Base-by-base conservation (phyloP, 2,888 invertebrate genomes). In the Halictus ligatus region DNA sequence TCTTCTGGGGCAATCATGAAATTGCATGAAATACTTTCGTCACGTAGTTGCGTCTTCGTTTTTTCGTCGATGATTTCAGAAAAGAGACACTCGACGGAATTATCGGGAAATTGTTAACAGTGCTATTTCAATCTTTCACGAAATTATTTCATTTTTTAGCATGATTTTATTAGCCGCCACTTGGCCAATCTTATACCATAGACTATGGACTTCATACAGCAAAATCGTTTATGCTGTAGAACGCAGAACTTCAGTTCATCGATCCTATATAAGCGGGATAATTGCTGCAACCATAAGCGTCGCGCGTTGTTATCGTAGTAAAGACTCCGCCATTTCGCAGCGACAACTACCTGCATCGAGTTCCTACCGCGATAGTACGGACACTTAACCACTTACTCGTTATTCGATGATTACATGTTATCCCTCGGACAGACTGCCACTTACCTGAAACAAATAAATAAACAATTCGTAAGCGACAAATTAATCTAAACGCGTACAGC, bases 401-500 rank as follows among this genome's bases (percentile, higher is more conserved):
- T 48, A 35, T 12, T 35, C 50, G 29, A 69, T n/a, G 67, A 64
- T 64, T 29, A 6, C 5, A 8, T 15, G 29, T 15, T 29, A 29
- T 18, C 7, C 50, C 1, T 18, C 12, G n/a, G 21, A 35, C 12
- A 21, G 64, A 76, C 71, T 4, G 15, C n/a, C 83, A 88, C 88
- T 89, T 89, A 89, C 89, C 89, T 89, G 83, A 81, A 89, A 89
- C 85, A 89, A 80, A 72, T 48, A 81, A 84, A 77, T 43, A 46
- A 60, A 54, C 25, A 29, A 21, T 54, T 54, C 0, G 12, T n/a
- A n/a, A n/a, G 25, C 1, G 2, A 29, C 15, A 29, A 35, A 8
- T 35, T 35, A 35, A 67, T 35, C 21, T 67, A 2, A 8, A 8
- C 43, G 8, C 8, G 8, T 0, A 43, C 43, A 43, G 8, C 43